Evolutionary conservation across 2,113 vertebrate genomes (phyloP).

Genomic region (Phaetusa simplex): DNA sequence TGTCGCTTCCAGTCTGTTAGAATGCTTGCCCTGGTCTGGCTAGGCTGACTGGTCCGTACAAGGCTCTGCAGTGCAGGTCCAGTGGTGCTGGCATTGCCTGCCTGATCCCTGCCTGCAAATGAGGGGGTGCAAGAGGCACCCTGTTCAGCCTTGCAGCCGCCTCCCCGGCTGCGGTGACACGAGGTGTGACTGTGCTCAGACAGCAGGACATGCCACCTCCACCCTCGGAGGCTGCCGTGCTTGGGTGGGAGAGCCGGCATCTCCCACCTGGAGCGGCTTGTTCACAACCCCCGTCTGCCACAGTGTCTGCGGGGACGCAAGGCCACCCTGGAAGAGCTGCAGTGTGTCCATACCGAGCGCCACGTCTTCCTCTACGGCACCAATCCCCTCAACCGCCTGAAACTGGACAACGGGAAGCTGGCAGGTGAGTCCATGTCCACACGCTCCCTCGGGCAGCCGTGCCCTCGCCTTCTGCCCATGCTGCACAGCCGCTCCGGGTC

Average conservation of each 20-base stretch:
- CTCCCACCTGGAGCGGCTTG: neutral
- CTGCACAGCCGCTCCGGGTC: accelerated
- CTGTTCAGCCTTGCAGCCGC: too few species aligned
- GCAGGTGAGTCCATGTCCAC: slow-evolving; percentile 69
- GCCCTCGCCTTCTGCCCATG: neutral
- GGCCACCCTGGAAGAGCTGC: slow-evolving; percentile 87
- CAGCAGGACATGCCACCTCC: accelerated
- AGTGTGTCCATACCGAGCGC: slow-evolving; percentile 84
- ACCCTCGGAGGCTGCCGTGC: accelerated
- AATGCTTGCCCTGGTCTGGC: neutral
- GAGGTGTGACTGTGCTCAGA: accelerated
- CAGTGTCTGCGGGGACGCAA: slow-evolving; percentile 87
- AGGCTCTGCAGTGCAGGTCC: too few species aligned
- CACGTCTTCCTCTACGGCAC: slow-evolving; percentile 87
- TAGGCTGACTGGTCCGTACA: neutral
- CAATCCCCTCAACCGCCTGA: slow-evolving; percentile 87
- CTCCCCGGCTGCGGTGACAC: accelerated
- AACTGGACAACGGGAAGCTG: slow-evolving; percentile 86
- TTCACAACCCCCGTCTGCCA: neutral
- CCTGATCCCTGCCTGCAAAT: neutral
- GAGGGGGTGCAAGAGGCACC: accelerated
- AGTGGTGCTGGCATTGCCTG: neutral
- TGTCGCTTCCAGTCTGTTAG: neutral
- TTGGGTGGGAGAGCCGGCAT: accelerated
- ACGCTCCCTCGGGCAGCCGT: too few species aligned